Evolutionary conservation across 2,888 invertebrate genomes (phyloP), one percentile per base, ranked within the genome.

Genomic region (Aphidoletes aphidimyza): DNA sequence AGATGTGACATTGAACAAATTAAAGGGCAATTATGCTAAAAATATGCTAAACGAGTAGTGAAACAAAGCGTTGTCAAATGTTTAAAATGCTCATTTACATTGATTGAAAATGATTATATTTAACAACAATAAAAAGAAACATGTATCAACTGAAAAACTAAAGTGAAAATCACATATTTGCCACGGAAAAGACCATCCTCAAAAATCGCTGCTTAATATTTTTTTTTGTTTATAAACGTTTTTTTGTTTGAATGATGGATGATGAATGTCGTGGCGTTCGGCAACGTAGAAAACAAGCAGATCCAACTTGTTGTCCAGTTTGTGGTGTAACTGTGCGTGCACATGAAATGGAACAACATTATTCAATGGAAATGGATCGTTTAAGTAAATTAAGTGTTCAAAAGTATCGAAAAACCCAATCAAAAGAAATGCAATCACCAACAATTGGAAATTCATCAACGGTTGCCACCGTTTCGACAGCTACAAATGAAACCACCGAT

Each of bases 261-360:
- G 86, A 87, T 49, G 87, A 86, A 84, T 85, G 86, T 59, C 85
- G 86, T 26, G 86, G 86, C 54, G 85, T 91, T 84, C 90, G 93
- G 86, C 92, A 91, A 87, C 91, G 93, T 85, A 92, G 92, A 87
- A 92, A 92, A 89, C 92, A 92, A 85, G 89, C 91, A 9, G 94
- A 95, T 87, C 92, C 94, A 19, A 92, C 93, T n/a, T 95, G 92
- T 89, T 98, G 98, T 89, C 97, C 98, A 0, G 95, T 96, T 0
- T 98, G 98, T 89, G 95, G 97, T 86, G 93, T 95, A 86, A 96
- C 96, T 1, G 92, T 98, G 78, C 91, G 96, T 83, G 92, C 94
- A 0, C 93, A 94, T 0, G 97, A 97, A 89, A 91, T 97, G n/a
- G 95, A 96, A 87, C 91, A 93, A 37, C 98, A 97, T 90, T 93